A percentile compares a stretch with the other conserved stretches of the same genome.
Evolutionary conservation across 2,113 vertebrate genomes (phyloP).

Genomic region (Colius striatus): DNA sequence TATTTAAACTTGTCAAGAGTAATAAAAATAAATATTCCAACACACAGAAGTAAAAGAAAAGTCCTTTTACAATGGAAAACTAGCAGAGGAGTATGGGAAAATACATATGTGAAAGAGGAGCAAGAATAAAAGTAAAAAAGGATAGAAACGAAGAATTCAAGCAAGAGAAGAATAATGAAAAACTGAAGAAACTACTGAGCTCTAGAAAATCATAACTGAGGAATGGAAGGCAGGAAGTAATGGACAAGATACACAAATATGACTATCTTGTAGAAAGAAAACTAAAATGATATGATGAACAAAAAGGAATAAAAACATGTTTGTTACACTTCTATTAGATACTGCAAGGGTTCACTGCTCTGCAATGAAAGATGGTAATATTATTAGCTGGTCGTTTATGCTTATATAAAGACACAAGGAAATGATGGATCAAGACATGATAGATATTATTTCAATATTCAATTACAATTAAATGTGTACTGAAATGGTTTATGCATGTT

Average conservation of each 20-base stretch:
- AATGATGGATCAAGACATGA: background rate
- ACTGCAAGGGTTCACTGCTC: background rate
- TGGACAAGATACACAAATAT: background rate
- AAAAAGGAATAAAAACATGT: background rate
- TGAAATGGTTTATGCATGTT: background rate
- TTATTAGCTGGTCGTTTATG: background rate
- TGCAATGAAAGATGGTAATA: background rate
- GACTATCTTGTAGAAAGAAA: background rate
- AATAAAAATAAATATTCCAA: background rate
- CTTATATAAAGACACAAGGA: background rate
- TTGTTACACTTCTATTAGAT: background rate
- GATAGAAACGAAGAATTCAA: background rate
- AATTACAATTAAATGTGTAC: background rate
- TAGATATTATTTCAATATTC: background rate
- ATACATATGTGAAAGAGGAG: background rate
- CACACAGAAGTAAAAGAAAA: background rate
- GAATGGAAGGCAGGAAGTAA: background rate
- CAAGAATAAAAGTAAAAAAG: background rate
- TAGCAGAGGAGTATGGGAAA: background rate
- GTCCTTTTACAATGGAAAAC: background rate
- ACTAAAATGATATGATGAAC: background rate
- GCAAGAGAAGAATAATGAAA: background rate
- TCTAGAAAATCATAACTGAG: background rate
- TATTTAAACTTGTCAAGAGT: slow-evolving; percentile 26
- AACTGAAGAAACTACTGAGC: background rate